phyloP scores from a whole-genome alignment of 2,888 invertebrate genomes.

The Colostygia pectinataria region DNA sequence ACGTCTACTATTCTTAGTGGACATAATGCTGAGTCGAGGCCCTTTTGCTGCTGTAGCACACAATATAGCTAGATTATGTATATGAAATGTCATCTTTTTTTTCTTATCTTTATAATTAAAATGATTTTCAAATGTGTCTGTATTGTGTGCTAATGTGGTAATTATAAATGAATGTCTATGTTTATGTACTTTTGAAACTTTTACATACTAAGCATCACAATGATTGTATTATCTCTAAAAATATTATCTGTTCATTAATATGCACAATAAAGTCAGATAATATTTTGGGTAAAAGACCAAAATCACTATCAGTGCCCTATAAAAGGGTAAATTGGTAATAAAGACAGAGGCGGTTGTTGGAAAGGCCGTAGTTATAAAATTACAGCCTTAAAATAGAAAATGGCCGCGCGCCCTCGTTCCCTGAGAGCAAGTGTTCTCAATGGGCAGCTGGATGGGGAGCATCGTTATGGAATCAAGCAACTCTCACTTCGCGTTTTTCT shows the following conservation, averaged over 20 bases:
- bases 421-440: slow-evolving; percentile 40
- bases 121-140: too few relatives aligned
- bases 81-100: too few relatives aligned
- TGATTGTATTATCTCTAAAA: neutral
- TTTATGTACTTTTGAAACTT: too few relatives aligned
- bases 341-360: slow-evolving; percentile 33
- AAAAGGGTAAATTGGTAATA: slow-evolving; percentile 37
- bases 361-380: slow-evolving; percentile 35
- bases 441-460: slow-evolving; percentile 37
- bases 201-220: too few relatives aligned
- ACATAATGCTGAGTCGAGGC: too few relatives aligned
- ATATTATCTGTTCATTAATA: slow-evolving; percentile 2
- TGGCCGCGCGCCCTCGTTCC: slow-evolving; percentile 36
- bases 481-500: slow-evolving; percentile 35
- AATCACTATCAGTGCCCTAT: slow-evolving; percentile 26
- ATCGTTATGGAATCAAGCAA: slow-evolving; percentile 38
- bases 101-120: too few relatives aligned
- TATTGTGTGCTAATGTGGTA: too few relatives aligned
- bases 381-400: slow-evolving; percentile 40
- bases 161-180: too few relatives aligned
- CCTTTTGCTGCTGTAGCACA: too few relatives aligned
- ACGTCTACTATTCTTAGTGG: too few relatives aligned
- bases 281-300: slow-evolving; percentile 21
- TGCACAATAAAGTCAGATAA: slow-evolving; percentile 9
- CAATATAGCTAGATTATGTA: too few relatives aligned